phyloP scores from a whole-genome alignment of 2,113 vertebrate genomes.

The Ciconia maguari region DNA sequence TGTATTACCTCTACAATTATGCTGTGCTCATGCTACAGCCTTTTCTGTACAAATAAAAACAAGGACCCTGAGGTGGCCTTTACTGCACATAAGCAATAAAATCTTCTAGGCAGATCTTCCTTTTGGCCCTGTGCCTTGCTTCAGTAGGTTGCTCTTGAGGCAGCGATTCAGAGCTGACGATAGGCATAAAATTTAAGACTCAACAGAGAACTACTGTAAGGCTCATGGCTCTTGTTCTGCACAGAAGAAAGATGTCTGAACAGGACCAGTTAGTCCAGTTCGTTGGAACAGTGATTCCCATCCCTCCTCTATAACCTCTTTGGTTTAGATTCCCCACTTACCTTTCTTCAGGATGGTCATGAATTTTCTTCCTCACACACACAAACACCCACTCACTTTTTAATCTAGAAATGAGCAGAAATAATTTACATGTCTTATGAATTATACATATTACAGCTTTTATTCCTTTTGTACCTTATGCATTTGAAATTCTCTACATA shows the following conservation, averaged over 20 bases:
- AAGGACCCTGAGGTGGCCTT: background rate
- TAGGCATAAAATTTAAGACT: background rate
- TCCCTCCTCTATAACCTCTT: background rate
- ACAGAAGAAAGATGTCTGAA: background rate
- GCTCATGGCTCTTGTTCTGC: background rate
- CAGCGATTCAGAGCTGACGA: background rate
- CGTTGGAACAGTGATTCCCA: background rate
- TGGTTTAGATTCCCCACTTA: background rate
- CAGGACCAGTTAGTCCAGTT: background rate
- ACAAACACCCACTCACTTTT: background rate
- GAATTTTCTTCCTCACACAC: background rate
- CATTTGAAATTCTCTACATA: background rate
- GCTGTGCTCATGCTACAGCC: background rate
- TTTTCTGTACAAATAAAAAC: background rate
- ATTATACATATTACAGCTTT: background rate
- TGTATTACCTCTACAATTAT: background rate
- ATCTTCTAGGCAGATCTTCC: background rate
- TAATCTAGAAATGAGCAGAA: background rate
- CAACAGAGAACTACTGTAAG: background rate
- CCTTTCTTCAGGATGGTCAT: background rate
- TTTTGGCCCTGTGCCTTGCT: background rate
- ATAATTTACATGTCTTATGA: background rate
- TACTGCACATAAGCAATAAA: background rate
- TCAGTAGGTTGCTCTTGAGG: background rate
- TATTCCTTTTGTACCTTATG: background rate